phyloP scores from a whole-genome alignment of 30 jellyfish, hydroid and myxozoan genomes.

The Aurelia sp. region DNA sequence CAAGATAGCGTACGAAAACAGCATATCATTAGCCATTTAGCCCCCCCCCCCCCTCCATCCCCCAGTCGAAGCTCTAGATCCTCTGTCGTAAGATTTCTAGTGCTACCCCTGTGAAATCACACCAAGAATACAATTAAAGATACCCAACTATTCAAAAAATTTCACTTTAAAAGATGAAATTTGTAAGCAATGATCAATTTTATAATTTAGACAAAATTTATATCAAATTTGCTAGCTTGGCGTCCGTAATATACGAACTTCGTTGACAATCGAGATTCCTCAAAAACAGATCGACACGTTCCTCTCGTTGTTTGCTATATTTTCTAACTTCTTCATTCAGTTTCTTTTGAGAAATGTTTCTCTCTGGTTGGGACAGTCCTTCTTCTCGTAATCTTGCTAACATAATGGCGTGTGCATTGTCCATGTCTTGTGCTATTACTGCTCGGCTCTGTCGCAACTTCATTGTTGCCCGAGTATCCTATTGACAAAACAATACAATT shows the following conservation, averaged over 20 bases:
- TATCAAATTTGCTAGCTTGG: background rate
- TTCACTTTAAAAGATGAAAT: too few species aligned
- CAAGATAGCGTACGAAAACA: too few species aligned
- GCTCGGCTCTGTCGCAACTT: conserved; percentile 22
- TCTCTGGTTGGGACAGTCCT: background rate
- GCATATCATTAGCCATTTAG: too few species aligned
- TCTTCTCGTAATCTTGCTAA: conserved; percentile 3
- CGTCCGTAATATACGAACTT: conserved; percentile 22
- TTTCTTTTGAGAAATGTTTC: background rate
- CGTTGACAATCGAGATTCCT: conserved; percentile 25
- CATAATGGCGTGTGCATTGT: conserved; percentile 18
- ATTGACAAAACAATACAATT: background rate
- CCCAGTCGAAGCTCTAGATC: too few species aligned
- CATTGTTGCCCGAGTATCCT: conserved; percentile 16
- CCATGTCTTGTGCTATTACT: conserved; percentile 8
- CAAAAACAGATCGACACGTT: conserved; percentile 26
- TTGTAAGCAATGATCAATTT: too few species aligned
- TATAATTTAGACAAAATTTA: background rate
- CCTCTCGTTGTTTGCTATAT: conserved; percentile 21
- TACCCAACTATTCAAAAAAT: too few species aligned
- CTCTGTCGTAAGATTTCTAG: too few species aligned
- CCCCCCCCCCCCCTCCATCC: too few species aligned
- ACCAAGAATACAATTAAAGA: too few species aligned
- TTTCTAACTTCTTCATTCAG: conserved; percentile 11
- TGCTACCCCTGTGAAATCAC: too few species aligned